phyloP scores from a whole-genome alignment of 2,113 vertebrate genomes.

The Aphyosemion australe region DNA sequence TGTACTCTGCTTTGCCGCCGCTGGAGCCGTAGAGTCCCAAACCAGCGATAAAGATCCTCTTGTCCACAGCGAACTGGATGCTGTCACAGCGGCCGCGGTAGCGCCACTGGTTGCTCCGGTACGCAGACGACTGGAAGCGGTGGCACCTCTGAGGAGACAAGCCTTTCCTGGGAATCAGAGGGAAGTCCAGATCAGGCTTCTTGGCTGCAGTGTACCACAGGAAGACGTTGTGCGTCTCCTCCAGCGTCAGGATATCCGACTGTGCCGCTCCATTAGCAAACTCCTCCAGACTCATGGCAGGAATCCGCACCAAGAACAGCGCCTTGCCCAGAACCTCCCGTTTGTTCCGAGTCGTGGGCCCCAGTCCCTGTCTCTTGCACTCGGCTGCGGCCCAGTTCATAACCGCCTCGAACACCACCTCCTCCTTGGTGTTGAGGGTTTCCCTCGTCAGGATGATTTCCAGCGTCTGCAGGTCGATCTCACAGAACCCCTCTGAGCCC shows the following conservation, averaged over 20 bases:
- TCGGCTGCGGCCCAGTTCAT: constrained; percentile 92
- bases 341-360: constrained; percentile 80
- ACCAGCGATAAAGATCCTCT: constrained; percentile 91
- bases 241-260: constrained; percentile 91
- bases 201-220: constrained; percentile 95
- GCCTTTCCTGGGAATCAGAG: constrained; percentile 84
- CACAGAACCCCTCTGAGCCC: constrained; percentile 91
- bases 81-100: constrained; percentile 97
- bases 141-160: constrained; percentile 88
- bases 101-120: constrained; percentile 98
- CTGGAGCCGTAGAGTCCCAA: constrained; percentile 95
- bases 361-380: constrained; percentile 87
- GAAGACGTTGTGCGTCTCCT: constrained; percentile 94
- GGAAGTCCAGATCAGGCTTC: constrained; percentile 91
- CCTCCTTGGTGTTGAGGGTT: constrained; percentile 93
- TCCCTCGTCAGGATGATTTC: constrained; percentile 91
- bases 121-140: constrained; percentile 93
- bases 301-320: constrained; percentile 90
- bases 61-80: constrained; percentile 97
- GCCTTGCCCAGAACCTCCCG: constrained; percentile 87
- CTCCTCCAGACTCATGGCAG: constrained; percentile 93
- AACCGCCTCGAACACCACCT: constrained; percentile 89
- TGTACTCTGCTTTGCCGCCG: constrained; percentile 90
- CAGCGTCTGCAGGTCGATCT: constrained; percentile 91
- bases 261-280: constrained; percentile 94